Percentiles rank a stretch among this genome's conserved stretches.
Evolutionary conservation across 1,140 invertebrate species (phyloP).

Genomic region (Mylabris phalerata): DNA sequence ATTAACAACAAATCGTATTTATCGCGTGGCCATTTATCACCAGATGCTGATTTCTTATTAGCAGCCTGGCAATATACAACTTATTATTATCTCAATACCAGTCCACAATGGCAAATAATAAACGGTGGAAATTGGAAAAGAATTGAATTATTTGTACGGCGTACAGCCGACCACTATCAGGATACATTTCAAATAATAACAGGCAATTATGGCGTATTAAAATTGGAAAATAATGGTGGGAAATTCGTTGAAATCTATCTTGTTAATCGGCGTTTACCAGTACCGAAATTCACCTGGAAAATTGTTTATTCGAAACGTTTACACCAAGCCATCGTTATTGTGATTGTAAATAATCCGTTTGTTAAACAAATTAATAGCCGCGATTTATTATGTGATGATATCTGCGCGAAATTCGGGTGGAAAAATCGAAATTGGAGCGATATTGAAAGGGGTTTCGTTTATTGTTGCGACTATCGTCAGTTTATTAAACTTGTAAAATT

Average conservation of each 20-base stretch:
- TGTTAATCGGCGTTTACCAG: constrained; percentile 35
- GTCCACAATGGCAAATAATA: constrained; percentile 49
- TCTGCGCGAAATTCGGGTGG: constrained; percentile 37
- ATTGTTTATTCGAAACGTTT: constrained; percentile 37
- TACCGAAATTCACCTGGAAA: constrained; percentile 47
- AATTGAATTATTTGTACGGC: constrained; percentile 41
- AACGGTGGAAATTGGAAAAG: constrained; percentile 48
- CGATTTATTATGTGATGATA: constrained; percentile 36
- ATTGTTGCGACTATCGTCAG: constrained; percentile 39
- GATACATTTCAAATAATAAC: constrained; percentile 40
- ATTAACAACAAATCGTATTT: constrained; percentile 39
- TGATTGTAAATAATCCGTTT: constrained; percentile 48
- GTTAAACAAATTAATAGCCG: constrained; percentile 3
- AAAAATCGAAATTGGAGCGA: constrained; percentile 29
- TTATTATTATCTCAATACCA: constrained; percentile 49
- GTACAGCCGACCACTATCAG: constrained; percentile 24
- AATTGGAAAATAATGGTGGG: constrained; percentile 30
- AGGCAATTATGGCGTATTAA: constrained; percentile 39
- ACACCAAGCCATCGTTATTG: constrained; percentile 42
- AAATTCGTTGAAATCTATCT: constrained; percentile 38
- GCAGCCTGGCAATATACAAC: constrained; percentile 44
- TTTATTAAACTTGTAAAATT: constrained; percentile 29
- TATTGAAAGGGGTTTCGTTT: constrained; percentile 37
- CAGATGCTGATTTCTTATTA: constrained; percentile 49
- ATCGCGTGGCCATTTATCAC: constrained; percentile 48